A percentile compares a stretch with the other conserved stretches of the same genome.
These are phyloP conservation scores for Nettapus auritus DNA, from an alignment of 2,113 vertebrate species.

Conservation along the genomic window DNA sequence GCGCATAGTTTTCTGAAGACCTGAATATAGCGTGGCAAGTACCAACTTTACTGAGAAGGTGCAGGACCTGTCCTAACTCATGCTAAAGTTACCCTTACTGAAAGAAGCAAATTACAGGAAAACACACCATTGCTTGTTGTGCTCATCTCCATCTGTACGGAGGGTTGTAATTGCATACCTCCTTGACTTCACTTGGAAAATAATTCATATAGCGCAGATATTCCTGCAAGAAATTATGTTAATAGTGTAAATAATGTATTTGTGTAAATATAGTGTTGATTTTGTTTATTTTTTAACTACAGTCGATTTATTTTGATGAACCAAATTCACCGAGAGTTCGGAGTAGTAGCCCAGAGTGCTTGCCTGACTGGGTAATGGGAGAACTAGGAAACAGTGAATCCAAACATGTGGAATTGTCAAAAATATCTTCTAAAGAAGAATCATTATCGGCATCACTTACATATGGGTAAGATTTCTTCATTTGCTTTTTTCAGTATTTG, in stretches of 20 bases:
- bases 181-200: not conserved
- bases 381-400: conserved; percentile 74
- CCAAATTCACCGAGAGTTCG: conserved; percentile 64
- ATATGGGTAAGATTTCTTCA: conserved; percentile 58
- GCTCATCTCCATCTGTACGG: not conserved
- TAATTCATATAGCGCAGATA: not conserved
- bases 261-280: not conserved
- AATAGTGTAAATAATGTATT: not conserved
- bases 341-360: conserved; percentile 44
- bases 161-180: not conserved
- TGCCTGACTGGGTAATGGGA: conserved; percentile 85
- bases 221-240: not conserved
- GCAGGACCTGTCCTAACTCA: not conserved
- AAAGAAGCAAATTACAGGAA: not conserved
- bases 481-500: not conserved
- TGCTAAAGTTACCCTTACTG: not conserved
- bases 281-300: conserved; percentile 41
- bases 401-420: conserved; percentile 65
- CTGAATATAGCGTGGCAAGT: not conserved
- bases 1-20: not conserved
- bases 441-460: conserved; percentile 25
- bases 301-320: conserved; percentile 93
- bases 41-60: not conserved
- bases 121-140: not conserved
- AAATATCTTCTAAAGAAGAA: conserved; percentile 50